A percentile compares a stretch with the other conserved stretches of the same genome.
Conservation (phyloP, 2,797 vertebrate species). For the Lithobates sylvaticus region DNA sequence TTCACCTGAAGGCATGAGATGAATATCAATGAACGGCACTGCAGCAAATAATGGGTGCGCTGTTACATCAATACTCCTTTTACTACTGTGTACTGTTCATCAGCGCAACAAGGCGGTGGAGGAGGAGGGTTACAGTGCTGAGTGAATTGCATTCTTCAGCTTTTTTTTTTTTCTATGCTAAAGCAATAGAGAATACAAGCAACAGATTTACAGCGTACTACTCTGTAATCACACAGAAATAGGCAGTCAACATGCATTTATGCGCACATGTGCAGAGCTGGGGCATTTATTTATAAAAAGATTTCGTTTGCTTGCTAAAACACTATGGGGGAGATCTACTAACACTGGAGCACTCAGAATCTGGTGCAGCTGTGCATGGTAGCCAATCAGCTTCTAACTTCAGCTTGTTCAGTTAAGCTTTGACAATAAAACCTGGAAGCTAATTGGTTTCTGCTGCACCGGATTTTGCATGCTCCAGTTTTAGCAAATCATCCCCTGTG, state of each 20-base stretch:
- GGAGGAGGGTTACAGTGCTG: background rate
- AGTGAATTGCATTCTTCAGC: background rate
- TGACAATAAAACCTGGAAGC: too few species aligned
- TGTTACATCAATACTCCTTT: constrained; percentile 51
- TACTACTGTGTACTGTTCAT: constrained; percentile 54
- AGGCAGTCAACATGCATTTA: background rate
- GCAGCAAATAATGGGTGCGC: constrained; percentile 56
- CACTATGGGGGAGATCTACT: too few species aligned
- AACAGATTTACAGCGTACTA: background rate
- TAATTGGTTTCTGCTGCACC: too few species aligned
- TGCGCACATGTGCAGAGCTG: background rate
- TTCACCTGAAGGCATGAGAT: constrained; percentile 58
- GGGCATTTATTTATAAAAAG: background rate
- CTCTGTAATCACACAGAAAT: background rate
- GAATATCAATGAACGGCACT: constrained; percentile 58
- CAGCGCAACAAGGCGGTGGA: constrained; percentile 17
- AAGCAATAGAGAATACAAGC: background rate
- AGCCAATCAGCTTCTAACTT: too few species aligned
- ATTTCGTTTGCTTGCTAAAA: too few species aligned
- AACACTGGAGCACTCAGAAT: too few species aligned
- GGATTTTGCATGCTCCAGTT: too few species aligned
- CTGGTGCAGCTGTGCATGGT: too few species aligned
- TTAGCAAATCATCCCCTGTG: too few species aligned
- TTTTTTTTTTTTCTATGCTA: background rate
- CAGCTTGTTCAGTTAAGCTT: too few species aligned